phyloP scores from a whole-genome alignment of 1,140 invertebrate species.

The Drosophila hydei region DNA sequence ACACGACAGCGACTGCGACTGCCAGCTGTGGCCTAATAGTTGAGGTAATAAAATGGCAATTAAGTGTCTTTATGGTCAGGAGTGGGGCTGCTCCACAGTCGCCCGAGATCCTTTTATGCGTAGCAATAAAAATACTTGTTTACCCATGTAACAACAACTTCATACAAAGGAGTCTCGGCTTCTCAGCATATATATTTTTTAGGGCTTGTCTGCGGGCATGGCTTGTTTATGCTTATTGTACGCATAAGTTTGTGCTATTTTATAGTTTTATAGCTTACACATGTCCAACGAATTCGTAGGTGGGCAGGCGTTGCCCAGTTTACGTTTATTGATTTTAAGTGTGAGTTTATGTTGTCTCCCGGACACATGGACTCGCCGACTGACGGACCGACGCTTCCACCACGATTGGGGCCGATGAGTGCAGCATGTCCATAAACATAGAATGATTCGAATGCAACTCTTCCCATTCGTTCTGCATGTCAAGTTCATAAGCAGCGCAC shows the following conservation, averaged over 20 bases:
- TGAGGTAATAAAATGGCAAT: constrained; percentile 78
- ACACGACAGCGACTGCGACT: constrained; percentile 7
- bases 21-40: constrained; percentile 59
- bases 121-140: constrained; percentile 77
- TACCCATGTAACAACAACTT: constrained; percentile 78
- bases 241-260: constrained; percentile 78
- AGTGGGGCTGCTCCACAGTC: constrained; percentile 47
- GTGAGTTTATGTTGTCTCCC: constrained; percentile 69
- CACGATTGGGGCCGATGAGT: constrained; percentile 25
- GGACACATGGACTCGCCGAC: constrained; percentile 2
- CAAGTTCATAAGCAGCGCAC: constrained; percentile 69
- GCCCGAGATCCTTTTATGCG: constrained; percentile 71
- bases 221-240: constrained; percentile 72
- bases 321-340: constrained; percentile 80
- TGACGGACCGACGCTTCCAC: background rate
- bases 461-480: constrained; percentile 64
- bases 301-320: constrained; percentile 68
- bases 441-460: constrained; percentile 16
- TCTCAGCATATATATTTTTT: constrained; percentile 50
- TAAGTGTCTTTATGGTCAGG: constrained; percentile 72
- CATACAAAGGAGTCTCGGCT: constrained; percentile 47
- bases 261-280: constrained; percentile 73
- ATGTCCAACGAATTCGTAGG: constrained; percentile 55
- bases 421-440: constrained; percentile 32
- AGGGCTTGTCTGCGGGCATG: constrained; percentile 32